Conservation (phyloP, 2,888 invertebrate species). For the Suillia variegata region DNA sequence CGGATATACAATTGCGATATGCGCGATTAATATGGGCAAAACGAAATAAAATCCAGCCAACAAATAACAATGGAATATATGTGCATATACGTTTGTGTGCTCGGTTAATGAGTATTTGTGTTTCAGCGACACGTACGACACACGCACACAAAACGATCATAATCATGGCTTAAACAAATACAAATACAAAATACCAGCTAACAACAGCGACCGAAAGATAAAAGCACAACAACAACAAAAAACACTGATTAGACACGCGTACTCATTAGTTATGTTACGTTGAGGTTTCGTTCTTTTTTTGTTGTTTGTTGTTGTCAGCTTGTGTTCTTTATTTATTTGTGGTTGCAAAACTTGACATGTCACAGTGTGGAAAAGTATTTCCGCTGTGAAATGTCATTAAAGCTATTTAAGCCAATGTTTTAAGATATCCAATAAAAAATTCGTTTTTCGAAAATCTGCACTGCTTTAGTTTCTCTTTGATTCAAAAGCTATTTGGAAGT, state of each 20-base stretch:
- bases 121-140: neutral
- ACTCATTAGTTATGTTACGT: neutral
- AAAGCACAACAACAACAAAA: neutral
- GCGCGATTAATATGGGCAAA: slow-evolving; percentile 1
- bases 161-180: neutral
- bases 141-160: neutral
- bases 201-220: neutral
- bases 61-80: neutral
- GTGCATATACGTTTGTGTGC: slow-evolving; percentile 22
- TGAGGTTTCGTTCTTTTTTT: neutral
- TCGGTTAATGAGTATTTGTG: slow-evolving; percentile 11
- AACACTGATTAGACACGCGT: neutral
- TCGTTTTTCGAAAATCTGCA: no score
- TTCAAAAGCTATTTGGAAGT: no score
- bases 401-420: no score
- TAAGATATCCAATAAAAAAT: no score
- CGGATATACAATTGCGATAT: neutral
- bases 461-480: no score
- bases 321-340: neutral
- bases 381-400: no score
- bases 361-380: no score
- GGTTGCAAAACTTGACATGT: neutral
- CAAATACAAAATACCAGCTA: neutral
- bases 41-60: neutral
- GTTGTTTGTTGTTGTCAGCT: neutral